Percentiles rank a stretch among this genome's conserved stretches.
phyloP scores from a whole-genome alignment of 2,113 vertebrate genomes.

The Heterochromis multidens region DNA sequence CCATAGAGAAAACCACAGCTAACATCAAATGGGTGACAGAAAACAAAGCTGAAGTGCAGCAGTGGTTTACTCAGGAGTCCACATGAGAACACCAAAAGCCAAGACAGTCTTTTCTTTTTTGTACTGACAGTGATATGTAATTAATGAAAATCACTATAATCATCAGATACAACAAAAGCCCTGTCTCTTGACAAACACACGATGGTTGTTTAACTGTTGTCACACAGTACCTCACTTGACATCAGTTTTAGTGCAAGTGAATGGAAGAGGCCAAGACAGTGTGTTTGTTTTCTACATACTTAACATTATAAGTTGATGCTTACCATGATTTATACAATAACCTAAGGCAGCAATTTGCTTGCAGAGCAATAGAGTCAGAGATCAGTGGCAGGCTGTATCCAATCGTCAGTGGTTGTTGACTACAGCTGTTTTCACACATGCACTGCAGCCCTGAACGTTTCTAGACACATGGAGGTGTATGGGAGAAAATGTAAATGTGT shows the following conservation, averaged over 20 bases:
- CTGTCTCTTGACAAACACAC: background rate
- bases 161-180: background rate
- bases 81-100: conserved; percentile 9
- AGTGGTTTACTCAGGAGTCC: conserved; percentile 74
- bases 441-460: background rate
- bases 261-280: background rate
- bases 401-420: background rate
- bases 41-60: conserved; percentile 73
- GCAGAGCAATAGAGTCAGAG: background rate
- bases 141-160: background rate
- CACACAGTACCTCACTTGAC: background rate
- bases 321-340: background rate
- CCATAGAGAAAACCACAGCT: conserved; percentile 82
- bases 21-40: conserved; percentile 88
- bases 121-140: background rate
- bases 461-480: background rate
- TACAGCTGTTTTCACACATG: background rate
- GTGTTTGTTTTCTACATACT: background rate
- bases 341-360: background rate
- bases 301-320: background rate
- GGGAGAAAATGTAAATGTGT: background rate
- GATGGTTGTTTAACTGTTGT: background rate
- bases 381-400: background rate
- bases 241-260: background rate
- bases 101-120: background rate